These are phyloP conservation scores for Schizaphis graminum DNA, from an alignment of 2,888 invertebrate genomes.

Conservation along the genomic window DNA sequence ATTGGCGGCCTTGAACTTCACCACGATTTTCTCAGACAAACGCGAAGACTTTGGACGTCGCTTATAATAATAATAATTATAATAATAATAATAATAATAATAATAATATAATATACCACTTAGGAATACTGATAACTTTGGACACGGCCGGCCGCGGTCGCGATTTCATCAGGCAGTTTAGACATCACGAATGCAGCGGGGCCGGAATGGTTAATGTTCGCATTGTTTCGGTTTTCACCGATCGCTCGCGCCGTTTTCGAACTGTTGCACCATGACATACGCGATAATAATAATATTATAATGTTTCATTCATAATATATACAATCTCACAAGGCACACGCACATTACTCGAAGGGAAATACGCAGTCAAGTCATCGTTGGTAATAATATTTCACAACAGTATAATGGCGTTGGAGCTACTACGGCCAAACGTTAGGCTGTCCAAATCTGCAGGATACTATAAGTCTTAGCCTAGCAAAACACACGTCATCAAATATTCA, in stretches of 20 bases:
- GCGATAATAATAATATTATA: background rate
- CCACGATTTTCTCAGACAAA: background rate
- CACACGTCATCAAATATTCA: background rate
- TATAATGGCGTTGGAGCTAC: background rate
- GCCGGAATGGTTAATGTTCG: conserved; percentile 61
- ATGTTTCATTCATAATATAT: conserved; percentile 48
- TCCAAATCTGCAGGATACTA: background rate
- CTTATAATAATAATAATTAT: background rate
- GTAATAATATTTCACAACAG: background rate
- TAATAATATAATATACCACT: background rate
- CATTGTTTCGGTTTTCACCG: conserved; percentile 59
- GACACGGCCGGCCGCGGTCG: conserved; percentile 12
- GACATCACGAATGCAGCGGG: conserved; percentile 53
- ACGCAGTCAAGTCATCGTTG: conserved; percentile 1
- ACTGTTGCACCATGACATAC: conserved; percentile 35
- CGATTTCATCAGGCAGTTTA: conserved; percentile 50
- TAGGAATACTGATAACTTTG: background rate
- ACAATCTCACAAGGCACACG: background rate
- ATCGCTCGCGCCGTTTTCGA: background rate
- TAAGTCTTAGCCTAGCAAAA: background rate
- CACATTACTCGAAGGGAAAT: background rate
- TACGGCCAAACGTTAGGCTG: background rate
- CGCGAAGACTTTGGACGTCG: background rate
- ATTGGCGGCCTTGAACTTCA: conserved; percentile 55
- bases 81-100: background rate